Conservation (phyloP, 2,888 invertebrate species). For the Ectobius pallidus region DNA sequence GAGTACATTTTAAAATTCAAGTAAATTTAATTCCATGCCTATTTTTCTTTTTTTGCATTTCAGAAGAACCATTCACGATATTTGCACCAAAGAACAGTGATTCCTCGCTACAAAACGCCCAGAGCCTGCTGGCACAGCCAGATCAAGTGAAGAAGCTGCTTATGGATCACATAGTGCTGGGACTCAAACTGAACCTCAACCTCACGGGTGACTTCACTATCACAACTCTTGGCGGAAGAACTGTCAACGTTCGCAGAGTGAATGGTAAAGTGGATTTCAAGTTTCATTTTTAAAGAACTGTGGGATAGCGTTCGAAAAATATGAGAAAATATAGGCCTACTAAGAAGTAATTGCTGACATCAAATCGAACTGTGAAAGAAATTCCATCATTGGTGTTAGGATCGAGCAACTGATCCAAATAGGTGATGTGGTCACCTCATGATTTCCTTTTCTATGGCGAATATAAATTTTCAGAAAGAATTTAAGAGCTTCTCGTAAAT, state of each 20-base stretch:
- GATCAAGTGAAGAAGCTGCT: constrained; percentile 63
- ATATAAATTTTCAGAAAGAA: too few species aligned
- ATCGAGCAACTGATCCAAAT: too few species aligned
- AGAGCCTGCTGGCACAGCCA: constrained; percentile 55
- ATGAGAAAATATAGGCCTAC: too few species aligned
- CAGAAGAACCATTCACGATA: constrained; percentile 66
- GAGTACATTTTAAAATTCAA: too few species aligned
- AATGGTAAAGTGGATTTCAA: constrained; percentile 48
- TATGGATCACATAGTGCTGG: constrained; percentile 65
- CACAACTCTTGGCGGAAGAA: constrained; percentile 58
- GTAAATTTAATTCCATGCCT: too few species aligned
- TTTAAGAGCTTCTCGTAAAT: too few species aligned
- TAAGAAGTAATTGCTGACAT: too few species aligned
- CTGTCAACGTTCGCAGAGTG: constrained; percentile 52
- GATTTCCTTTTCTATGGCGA: too few species aligned
- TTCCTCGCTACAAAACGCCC: constrained; percentile 56
- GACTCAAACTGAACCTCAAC: constrained; percentile 60
- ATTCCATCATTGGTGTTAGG: too few species aligned
- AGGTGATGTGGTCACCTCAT: too few species aligned
- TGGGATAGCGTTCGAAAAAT: not conserved
- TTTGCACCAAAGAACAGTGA: constrained; percentile 61
- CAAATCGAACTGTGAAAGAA: too few species aligned
- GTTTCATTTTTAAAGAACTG: not conserved
- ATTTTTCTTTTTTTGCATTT: too few species aligned
- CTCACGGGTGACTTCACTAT: constrained; percentile 57